These are phyloP conservation scores for Psammodynastes pulverulentus DNA, from an alignment of 2,113 vertebrate genomes.

Conservation along the genomic window DNA sequence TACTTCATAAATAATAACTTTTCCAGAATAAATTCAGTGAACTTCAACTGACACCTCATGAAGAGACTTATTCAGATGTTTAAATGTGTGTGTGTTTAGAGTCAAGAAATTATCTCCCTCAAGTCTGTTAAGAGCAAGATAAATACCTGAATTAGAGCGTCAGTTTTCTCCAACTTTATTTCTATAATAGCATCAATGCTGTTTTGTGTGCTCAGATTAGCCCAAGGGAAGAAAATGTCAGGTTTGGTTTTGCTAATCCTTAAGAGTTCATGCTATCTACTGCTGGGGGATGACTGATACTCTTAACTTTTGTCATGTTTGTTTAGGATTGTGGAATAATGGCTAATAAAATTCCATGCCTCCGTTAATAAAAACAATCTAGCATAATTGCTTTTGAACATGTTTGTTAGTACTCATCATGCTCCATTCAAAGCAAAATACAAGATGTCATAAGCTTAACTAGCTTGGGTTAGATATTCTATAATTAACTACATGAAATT, in stretches of 20 bases:
- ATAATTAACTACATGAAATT: background rate
- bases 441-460: background rate
- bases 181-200: background rate
- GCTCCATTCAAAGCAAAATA: background rate
- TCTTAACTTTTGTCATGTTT: background rate
- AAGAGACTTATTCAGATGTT: background rate
- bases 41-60: background rate
- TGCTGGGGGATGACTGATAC: background rate
- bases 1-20: background rate
- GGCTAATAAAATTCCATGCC: background rate
- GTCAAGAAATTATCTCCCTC: background rate
- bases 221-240: background rate
- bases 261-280: conserved; percentile 1
- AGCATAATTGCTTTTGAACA: background rate
- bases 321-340: background rate
- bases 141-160: background rate
- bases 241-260: background rate
- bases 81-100: background rate
- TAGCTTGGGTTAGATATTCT: background rate
- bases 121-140: background rate
- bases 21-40: background rate
- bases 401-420: background rate
- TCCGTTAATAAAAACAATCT: background rate
- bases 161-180: background rate
- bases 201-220: background rate